Evolutionary conservation across 2,113 vertebrate species (phyloP), one percentile per base, ranked within the genome.

Genomic region (Oncorhynchus tshawytscha): DNA sequence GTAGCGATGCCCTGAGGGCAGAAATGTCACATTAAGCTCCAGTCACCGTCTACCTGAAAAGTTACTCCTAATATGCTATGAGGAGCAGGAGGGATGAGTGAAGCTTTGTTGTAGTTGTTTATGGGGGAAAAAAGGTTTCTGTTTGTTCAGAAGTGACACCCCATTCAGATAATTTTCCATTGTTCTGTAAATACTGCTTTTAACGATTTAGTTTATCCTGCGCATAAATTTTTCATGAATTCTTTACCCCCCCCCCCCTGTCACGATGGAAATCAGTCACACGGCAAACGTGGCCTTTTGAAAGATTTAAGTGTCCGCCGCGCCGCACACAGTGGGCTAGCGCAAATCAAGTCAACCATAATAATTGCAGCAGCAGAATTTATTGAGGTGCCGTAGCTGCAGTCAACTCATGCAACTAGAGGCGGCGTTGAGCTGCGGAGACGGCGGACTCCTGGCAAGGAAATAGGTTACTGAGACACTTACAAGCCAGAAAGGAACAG

Each of bases 1-100:
- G 70, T 77, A 66, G 71, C 73, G 80, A 79, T 78, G 70, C 72
- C 31, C 34, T 76, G 27, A 78, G 82, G 76, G 82, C 74, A 73
- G 25, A 84, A 79, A 78, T n/a, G 24, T 76, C 72, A 66, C 16
- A n/a, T 39, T 24, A 54, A 54, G 67, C 75, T 34, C 67, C 69
- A 68, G 77, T 65, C 77, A 60, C 73, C 69, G 78, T 66, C 25
- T 73, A 67, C 22, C 67, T 39, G 51, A 5, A 64, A 60, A 62
- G 70, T 57, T 71, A 29, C 70, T 16, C 9, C 5, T 67, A 67
- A 31, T 67, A 29, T 27, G 12, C 24, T 67, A 12, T 67, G 60
- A 18, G 51, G 51, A 15, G 13, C 15, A 16, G 16, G 51, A 54
- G 4, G 51, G 12, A 54, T 54, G 51, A 1, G 15, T n/a, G 18